Base-by-base conservation (phyloP, 2,888 invertebrate genomes). In the Gastracanthus pulcherrimus region DNA sequence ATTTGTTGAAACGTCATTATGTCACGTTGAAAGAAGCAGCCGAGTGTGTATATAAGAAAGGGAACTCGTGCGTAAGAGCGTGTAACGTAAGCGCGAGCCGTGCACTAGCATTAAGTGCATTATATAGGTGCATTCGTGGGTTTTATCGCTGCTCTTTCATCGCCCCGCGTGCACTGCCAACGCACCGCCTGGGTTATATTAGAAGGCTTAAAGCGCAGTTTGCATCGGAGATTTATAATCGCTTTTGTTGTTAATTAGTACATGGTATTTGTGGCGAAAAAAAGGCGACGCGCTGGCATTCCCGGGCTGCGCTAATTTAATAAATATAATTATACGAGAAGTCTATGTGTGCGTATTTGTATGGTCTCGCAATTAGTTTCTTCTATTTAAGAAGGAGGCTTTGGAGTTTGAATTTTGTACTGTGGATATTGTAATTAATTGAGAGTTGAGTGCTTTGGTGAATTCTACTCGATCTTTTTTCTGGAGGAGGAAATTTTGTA, bases 241-340 rank as follows among this genome's bases (percentile, higher is more conserved):
- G n/a, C 13, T 26, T 62, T 62, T 55, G 26, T 51, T 74, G 64
- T 74, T 74, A 64, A 64, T 75, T 75, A 60, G 58, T 29, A 71
- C 7, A 41, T 7, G 70, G 51, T 55, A 55, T 19, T 26, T 41
- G 26, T 11, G 7, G 23, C 2, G 19, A 31, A 36, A 55, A 71
- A 55, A 19, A 5, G 7, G n/a, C n/a, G n/a, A n/a, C n/a, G n/a
- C n/a, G n/a, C n/a, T n/a, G n/a, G n/a, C n/a, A n/a, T 48, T 45
- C n/a, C 36, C 36, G 38, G 16, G 55, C 1, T 16, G n/a, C 38
- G 29, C 29, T 74, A 62, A 74, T 74, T 74, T 34, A 31, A 45
- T 64, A 64, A 62, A 71, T 58, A 72, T 72, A 72, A n/a, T n/a
- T n/a, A n/a, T n/a, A n/a, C n/a, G n/a, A n/a, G n/a, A n/a, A n/a